Percentiles rank a stretch among this genome's conserved stretches.
Conservation (phyloP, 1,140 invertebrate genomes). For the Brachionus rubens region DNA sequence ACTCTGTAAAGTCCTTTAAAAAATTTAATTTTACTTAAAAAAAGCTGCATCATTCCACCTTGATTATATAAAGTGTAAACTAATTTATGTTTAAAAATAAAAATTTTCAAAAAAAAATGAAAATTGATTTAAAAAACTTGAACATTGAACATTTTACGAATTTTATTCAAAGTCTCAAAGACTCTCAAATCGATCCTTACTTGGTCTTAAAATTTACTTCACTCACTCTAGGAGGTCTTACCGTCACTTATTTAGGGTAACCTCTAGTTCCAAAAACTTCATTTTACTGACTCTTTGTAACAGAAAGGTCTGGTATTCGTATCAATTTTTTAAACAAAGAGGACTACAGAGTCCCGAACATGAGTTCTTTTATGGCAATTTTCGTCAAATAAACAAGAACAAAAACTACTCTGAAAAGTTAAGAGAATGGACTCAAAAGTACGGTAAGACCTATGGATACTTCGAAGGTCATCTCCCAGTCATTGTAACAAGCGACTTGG, state of each 20-base stretch:
- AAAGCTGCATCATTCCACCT: neutral
- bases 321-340: constrained; percentile 10
- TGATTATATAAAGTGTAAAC: neutral
- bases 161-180: too few relatives aligned
- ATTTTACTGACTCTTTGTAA: neutral
- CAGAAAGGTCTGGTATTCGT: neutral
- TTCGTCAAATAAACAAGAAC: neutral
- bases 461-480: too few relatives aligned
- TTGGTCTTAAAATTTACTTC: neutral
- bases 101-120: constrained; percentile 10
- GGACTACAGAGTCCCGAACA: neutral
- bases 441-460: too few relatives aligned
- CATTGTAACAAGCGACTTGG: too few relatives aligned
- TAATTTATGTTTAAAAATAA: neutral
- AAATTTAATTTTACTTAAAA: neutral
- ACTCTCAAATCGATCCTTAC: neutral
- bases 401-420: constrained; percentile 9
- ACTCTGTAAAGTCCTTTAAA: too few relatives aligned
- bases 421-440: neutral
- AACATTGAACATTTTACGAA: neutral
- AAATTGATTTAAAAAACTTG: neutral
- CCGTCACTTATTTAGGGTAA: neutral
- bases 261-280: neutral
- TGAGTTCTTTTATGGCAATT: constrained; percentile 33
- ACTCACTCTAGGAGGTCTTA: neutral